Evolutionary conservation across 2,113 vertebrate species (phyloP).

Genomic region (Salvator merianae): DNA sequence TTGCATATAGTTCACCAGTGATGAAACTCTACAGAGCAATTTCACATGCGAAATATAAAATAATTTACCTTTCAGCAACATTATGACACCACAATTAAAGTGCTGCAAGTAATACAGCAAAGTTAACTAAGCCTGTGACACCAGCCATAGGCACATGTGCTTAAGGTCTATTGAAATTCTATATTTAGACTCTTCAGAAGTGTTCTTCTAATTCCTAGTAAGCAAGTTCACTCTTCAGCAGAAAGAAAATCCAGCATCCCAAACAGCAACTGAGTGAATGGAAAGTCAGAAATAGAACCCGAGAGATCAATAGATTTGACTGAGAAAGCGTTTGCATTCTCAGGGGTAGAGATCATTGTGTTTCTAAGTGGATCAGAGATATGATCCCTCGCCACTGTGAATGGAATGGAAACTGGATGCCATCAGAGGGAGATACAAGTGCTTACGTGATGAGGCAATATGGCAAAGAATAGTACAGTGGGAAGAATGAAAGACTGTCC

Average conservation of each 20-base stretch:
- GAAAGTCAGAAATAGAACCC: slow-evolving; percentile 90
- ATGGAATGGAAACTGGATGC: slow-evolving; percentile 85
- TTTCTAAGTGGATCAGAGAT: slow-evolving; percentile 90
- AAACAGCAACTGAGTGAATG: slow-evolving; percentile 70
- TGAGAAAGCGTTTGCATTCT: slow-evolving; percentile 86
- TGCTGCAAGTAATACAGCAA: neutral
- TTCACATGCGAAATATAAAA: slow-evolving; percentile 1
- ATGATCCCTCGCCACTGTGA: slow-evolving; percentile 83
- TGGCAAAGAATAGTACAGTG: slow-evolving; percentile 75
- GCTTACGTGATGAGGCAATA: slow-evolving; percentile 82
- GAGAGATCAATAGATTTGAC: slow-evolving; percentile 87
- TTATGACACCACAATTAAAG: neutral
- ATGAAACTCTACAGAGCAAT: neutral
- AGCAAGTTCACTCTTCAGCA: slow-evolving; percentile 68
- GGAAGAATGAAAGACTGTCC: slow-evolving; percentile 71
- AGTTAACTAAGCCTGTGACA: neutral
- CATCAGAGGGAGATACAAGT: slow-evolving; percentile 74
- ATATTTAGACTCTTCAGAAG: slow-evolving; percentile 67
- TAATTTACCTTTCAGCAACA: neutral
- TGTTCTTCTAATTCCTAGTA: slow-evolving; percentile 57
- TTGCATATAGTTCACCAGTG: neutral
- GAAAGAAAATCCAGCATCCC: slow-evolving; percentile 66
- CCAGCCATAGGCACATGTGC: neutral
- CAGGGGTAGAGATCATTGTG: slow-evolving; percentile 87
- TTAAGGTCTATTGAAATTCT: slow-evolving; percentile 32